Conservation (phyloP, 2,113 vertebrate genomes). For the Syrmaticus mikado region DNA sequence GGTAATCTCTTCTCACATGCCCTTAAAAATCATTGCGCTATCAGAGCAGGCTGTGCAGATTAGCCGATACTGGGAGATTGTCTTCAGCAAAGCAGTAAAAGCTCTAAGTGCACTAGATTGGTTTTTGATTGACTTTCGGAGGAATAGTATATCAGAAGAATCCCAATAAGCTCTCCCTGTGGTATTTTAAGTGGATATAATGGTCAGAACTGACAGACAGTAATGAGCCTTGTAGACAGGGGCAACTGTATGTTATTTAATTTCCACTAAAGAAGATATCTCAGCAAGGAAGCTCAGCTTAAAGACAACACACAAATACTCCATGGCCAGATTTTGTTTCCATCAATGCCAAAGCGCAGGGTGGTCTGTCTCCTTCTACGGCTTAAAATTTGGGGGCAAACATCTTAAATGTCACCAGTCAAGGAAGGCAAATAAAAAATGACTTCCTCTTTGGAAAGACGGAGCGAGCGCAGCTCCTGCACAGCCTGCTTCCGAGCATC, state of each 20-base stretch:
- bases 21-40: conserved; percentile 57
- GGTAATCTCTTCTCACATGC: conserved; percentile 57
- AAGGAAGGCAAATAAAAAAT: conserved; percentile 39
- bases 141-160: conserved; percentile 69
- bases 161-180: conserved; percentile 63
- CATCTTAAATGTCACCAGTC: background rate
- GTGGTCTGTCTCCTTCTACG: background rate
- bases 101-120: conserved; percentile 76
- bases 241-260: conserved; percentile 65
- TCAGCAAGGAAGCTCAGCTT: conserved; percentile 25
- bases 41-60: conserved; percentile 57
- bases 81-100: conserved; percentile 73
- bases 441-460: background rate
- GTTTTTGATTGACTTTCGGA: conserved; percentile 76
- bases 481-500: background rate
- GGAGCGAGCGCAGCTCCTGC: background rate
- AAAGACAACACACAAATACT: conserved; percentile 45
- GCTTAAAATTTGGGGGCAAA: conserved; percentile 27
- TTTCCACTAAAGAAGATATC: conserved; percentile 59
- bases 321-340: conserved; percentile 8
- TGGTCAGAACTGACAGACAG: conserved; percentile 70
- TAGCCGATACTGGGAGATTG: conserved; percentile 52
- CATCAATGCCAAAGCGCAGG: background rate
- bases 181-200: conserved; percentile 73
- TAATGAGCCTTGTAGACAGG: conserved; percentile 68